Conservation (phyloP, 2,797 vertebrate genomes). For the Mus minutoides region DNA sequence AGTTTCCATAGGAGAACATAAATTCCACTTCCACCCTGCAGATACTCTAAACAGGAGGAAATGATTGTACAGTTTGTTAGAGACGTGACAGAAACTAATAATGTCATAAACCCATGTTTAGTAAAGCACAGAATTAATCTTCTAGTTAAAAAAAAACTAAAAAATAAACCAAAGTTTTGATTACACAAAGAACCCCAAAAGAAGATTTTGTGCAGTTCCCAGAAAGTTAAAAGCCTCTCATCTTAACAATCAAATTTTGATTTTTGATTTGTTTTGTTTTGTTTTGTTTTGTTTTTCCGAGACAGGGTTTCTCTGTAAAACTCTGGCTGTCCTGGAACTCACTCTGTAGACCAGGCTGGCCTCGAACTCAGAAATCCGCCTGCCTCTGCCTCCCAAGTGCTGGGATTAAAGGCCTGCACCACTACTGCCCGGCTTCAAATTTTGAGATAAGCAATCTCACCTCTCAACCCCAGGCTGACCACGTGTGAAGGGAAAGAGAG, state of each 20-base stretch:
- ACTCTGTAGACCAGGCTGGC: too few relatives aligned
- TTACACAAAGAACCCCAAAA: slow-evolving; percentile 9
- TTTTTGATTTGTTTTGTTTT: too few relatives aligned
- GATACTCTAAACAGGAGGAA: slow-evolving; percentile 77
- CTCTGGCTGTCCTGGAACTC: too few relatives aligned
- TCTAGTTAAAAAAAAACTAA: neutral
- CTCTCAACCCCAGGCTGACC: neutral
- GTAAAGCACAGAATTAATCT: slow-evolving; percentile 48
- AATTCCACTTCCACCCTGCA: slow-evolving; percentile 83
- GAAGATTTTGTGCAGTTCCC: slow-evolving; percentile 1
- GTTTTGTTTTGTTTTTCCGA: too few relatives aligned
- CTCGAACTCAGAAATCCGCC: too few relatives aligned
- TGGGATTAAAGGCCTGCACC: too few relatives aligned
- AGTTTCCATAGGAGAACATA: slow-evolving; percentile 85
- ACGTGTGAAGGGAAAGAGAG: neutral
- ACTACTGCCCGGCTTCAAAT: too few relatives aligned
- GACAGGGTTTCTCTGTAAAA: too few relatives aligned
- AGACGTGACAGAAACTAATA: neutral
- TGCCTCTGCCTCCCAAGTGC: too few relatives aligned
- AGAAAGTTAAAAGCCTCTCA: neutral
- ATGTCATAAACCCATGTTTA: slow-evolving; percentile 41
- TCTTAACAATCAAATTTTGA: too few relatives aligned
- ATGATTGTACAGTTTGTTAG: slow-evolving; percentile 44
- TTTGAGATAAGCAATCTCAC: slow-evolving; percentile 17
- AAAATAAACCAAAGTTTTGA: neutral